Evolutionary conservation across 2,113 vertebrate species (phyloP).

Genomic region (Bufo gargarizans): DNA sequence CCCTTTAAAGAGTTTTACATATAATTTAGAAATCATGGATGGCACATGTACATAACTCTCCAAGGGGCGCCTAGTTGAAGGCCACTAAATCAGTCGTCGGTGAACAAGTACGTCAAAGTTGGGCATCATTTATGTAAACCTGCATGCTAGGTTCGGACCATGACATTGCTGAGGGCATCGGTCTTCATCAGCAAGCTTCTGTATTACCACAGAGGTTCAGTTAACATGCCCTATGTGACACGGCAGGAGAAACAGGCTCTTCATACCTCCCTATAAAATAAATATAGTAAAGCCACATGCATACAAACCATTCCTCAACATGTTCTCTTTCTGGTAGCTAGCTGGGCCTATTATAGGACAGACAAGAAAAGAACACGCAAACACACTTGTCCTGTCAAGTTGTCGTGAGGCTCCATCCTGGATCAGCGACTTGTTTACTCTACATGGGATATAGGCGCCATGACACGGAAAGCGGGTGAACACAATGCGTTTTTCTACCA

Average conservation of each 20-base stretch:
- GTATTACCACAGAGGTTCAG: neutral
- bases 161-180: too few species aligned
- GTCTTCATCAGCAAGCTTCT: too few species aligned
- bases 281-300: neutral
- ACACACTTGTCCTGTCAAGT: slow-evolving; percentile 14
- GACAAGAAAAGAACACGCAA: neutral
- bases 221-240: neutral
- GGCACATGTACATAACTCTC: too few species aligned
- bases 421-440: slow-evolving; percentile 1
- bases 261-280: neutral
- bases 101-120: too few species aligned
- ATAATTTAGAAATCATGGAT: too few species aligned
- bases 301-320: neutral
- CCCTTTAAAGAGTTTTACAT: too few species aligned
- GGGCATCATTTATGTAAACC: too few species aligned
- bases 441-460: neutral
- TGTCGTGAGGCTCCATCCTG: neutral
- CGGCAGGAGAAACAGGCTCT: neutral
- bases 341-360: neutral
- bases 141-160: too few species aligned
- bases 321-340: neutral
- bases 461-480: neutral
- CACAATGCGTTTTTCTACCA: neutral
- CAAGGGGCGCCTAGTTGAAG: too few species aligned
- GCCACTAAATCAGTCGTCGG: too few species aligned